Percentiles rank a stretch among this genome's conserved stretches.
phyloP scores from a whole-genome alignment of 35 echinoderm and acorn worm genomes.

The Heliocidaris erythrogramma region DNA sequence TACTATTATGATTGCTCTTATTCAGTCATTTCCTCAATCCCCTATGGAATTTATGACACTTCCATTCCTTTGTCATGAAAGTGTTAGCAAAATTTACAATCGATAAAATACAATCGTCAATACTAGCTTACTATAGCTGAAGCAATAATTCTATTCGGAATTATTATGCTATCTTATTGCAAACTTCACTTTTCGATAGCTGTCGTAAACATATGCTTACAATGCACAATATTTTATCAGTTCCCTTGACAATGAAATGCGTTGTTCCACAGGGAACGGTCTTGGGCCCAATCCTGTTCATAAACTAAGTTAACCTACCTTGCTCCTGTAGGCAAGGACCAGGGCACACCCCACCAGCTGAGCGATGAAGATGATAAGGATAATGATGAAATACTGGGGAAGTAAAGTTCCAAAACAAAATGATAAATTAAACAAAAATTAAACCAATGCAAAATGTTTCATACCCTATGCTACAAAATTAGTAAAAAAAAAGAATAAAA shows the following conservation, averaged over 20 bases:
- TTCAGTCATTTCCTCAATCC: too few relatives aligned
- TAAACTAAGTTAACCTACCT: slow-evolving; percentile 32
- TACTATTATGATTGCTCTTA: too few relatives aligned
- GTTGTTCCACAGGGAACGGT: background rate
- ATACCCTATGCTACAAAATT: background rate
- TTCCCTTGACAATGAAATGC: background rate
- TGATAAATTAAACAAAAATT: background rate
- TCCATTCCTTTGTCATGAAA: too few relatives aligned
- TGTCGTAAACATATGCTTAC: background rate
- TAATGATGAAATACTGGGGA: slow-evolving; percentile 74
- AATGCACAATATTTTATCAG: background rate
- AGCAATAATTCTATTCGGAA: too few relatives aligned
- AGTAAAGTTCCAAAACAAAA: background rate
- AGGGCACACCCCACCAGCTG: slow-evolving; percentile 63
- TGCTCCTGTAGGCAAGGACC: slow-evolving; percentile 63
- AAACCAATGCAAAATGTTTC: background rate
- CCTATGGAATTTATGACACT: too few relatives aligned
- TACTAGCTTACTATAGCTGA: too few relatives aligned
- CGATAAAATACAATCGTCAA: too few relatives aligned
- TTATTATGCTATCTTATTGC: background rate
- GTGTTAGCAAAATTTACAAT: too few relatives aligned
- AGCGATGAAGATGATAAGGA: slow-evolving; percentile 64
- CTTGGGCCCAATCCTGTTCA: background rate
- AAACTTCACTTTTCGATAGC: background rate
- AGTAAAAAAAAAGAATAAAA: too few relatives aligned